Evolutionary conservation across 2,797 vertebrate species (phyloP).

Genomic region (Chromis chromis): DNA sequence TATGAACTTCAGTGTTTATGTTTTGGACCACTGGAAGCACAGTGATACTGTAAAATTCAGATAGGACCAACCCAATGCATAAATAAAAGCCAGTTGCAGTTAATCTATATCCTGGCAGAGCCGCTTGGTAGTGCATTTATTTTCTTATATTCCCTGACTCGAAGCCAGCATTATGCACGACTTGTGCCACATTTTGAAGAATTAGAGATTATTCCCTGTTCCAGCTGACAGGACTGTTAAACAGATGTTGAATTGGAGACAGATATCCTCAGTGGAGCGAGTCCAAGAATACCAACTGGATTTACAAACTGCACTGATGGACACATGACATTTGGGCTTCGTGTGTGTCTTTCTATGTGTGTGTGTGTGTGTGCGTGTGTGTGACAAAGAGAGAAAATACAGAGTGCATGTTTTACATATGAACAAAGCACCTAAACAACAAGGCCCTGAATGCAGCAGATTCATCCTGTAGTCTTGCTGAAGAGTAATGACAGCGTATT

Average conservation of each 20-base stretch:
- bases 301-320: constrained; percentile 63
- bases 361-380: neutral
- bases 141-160: constrained; percentile 50
- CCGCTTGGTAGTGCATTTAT: constrained; percentile 50
- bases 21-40: constrained; percentile 25
- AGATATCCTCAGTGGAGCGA: constrained; percentile 61
- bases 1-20: constrained; percentile 24
- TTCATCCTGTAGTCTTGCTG: constrained; percentile 48
- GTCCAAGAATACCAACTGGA: constrained; percentile 72
- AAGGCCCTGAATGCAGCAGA: constrained; percentile 48
- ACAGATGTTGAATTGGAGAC: constrained; percentile 80
- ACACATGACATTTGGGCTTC: constrained; percentile 65
- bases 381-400: constrained; percentile 41
- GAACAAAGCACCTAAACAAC: constrained; percentile 67
- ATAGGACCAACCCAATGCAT: constrained; percentile 20
- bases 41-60: constrained; percentile 40
- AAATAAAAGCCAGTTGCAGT: constrained; percentile 39
- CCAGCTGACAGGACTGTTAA: constrained; percentile 76
- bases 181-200: constrained; percentile 68
- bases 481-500: constrained; percentile 61
- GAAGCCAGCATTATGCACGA: constrained; percentile 61
- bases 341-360: neutral
- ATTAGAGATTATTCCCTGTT: constrained; percentile 70
- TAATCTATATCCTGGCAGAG: constrained; percentile 53
- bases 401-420: constrained; percentile 64